These are phyloP conservation scores for Anisognathus igniventris DNA, from an alignment of 2,797 vertebrate genomes.

Conservation along the genomic window DNA sequence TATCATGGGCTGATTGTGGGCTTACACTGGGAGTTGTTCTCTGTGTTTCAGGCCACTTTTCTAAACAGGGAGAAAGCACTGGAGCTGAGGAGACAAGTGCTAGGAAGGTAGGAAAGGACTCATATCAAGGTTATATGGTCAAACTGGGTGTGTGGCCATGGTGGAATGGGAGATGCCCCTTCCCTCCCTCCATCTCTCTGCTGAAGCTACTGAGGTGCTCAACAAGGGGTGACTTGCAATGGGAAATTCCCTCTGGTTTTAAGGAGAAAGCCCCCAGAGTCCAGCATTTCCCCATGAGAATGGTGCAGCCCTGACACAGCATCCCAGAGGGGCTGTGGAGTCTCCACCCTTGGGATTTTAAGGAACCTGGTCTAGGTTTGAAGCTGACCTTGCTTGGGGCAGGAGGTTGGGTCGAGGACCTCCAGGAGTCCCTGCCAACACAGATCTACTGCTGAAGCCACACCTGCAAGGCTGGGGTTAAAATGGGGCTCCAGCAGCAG, in stretches of 20 bases:
- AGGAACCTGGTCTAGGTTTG: not conserved
- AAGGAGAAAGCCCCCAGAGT: not conserved
- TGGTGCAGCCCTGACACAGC: not conserved
- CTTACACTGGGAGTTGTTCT: not conserved
- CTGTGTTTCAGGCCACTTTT: not conserved
- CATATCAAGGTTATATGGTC: rapidly evolving
- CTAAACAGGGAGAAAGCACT: not conserved
- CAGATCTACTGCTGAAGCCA: not conserved
- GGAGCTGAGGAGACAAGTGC: not conserved
- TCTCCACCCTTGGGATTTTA: not conserved
- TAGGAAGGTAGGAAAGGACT: not conserved
- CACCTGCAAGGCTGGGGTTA: not conserved
- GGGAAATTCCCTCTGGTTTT: not conserved
- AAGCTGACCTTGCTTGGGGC: not conserved
- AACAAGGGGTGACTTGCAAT: not conserved
- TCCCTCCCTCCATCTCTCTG: not conserved
- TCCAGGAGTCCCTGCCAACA: rapidly evolving
- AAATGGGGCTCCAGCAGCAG: not conserved
- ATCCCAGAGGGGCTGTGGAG: not conserved
- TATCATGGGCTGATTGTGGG: rapidly evolving
- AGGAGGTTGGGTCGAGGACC: not conserved
- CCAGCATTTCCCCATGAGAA: not conserved
- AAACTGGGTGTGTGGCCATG: not conserved
- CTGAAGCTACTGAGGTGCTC: not conserved
- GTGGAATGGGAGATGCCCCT: not conserved